Percentiles rank a stretch among this genome's conserved stretches.
These are phyloP conservation scores for Drosophila monieri DNA, from an alignment of 2,888 invertebrate genomes.

Conservation along the genomic window DNA sequence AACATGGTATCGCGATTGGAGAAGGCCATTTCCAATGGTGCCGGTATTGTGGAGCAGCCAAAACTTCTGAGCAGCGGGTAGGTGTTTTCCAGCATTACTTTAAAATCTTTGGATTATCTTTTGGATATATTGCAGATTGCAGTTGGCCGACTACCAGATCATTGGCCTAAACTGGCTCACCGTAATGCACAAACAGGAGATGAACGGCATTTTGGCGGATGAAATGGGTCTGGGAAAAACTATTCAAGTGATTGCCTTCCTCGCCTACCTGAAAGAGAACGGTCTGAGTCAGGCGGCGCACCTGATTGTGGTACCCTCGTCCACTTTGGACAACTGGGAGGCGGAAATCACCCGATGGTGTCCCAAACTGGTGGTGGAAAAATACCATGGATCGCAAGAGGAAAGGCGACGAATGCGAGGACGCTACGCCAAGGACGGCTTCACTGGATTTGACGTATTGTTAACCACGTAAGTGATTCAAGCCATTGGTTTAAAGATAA, in stretches of 20 bases:
- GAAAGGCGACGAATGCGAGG: constrained; percentile 91
- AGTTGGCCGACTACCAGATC: constrained; percentile 93
- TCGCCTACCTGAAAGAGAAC: constrained; percentile 94
- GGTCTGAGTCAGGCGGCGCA: constrained; percentile 91
- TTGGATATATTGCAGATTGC: constrained; percentile 87
- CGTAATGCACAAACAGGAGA: constrained; percentile 93
- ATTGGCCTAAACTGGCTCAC: constrained; percentile 97
- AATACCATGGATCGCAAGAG: constrained; percentile 95
- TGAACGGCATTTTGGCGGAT: constrained; percentile 98
- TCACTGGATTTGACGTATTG: constrained; percentile 91
- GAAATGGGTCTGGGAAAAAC: constrained; percentile 99
- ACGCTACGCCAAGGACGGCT: constrained; percentile 89
- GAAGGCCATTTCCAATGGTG: constrained; percentile 90
- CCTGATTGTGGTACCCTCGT: constrained; percentile 97
- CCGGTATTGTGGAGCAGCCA: constrained; percentile 91
- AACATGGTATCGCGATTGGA: constrained; percentile 92
- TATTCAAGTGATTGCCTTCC: constrained; percentile 95
- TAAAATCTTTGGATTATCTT: too few species aligned
- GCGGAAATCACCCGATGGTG: constrained; percentile 92
- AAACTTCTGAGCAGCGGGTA: constrained; percentile 87
- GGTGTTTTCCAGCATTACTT: constrained; percentile 42
- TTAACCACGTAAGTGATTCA: constrained; percentile 91
- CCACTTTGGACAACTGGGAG: constrained; percentile 96
- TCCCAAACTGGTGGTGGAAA: constrained; percentile 90
- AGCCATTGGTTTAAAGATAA: background rate